Evolutionary conservation across 1,140 invertebrate species (phyloP).

Genomic region (Steinernema khuongi): DNA sequence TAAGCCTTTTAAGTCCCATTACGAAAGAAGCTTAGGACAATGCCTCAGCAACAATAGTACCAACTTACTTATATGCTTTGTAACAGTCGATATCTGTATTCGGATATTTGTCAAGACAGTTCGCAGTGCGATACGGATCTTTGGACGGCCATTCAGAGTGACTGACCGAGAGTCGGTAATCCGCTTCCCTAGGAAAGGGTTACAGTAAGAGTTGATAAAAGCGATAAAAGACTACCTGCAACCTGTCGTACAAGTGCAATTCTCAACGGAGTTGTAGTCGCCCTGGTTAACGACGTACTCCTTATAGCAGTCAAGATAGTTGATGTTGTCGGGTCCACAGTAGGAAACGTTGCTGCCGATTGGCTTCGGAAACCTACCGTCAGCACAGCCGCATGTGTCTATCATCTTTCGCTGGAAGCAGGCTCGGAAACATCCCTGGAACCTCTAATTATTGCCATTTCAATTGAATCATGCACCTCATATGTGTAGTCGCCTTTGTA

Average conservation of each 20-base stretch:
- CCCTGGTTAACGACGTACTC: neutral
- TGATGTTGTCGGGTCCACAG: neutral
- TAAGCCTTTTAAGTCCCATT: too few species aligned
- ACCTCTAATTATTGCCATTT: neutral
- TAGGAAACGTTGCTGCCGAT: neutral
- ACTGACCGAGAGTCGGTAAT: neutral
- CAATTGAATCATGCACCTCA: neutral
- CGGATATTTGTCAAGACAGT: too few species aligned
- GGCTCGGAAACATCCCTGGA: constrained; percentile 9
- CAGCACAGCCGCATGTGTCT: neutral
- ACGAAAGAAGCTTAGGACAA: too few species aligned
- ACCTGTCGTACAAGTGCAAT: constrained; percentile 1
- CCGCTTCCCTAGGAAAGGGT: neutral
- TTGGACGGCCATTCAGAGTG: constrained; percentile 8
- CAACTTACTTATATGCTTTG: too few species aligned
- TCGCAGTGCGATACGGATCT: too few species aligned
- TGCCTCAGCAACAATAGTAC: too few species aligned
- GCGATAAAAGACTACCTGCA: neutral
- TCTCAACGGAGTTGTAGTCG: constrained; percentile 17
- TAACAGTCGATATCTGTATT: too few species aligned
- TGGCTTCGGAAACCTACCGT: constrained; percentile 6
- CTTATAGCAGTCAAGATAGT: constrained; percentile 10
- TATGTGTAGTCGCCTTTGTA: constrained; percentile 12
- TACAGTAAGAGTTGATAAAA: neutral
- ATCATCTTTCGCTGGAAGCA: constrained; percentile 19